Evolutionary conservation across 2,888 invertebrate genomes (phyloP), one percentile per base, ranked within the genome.

Genomic region (Zhengitettix transpicula): DNA sequence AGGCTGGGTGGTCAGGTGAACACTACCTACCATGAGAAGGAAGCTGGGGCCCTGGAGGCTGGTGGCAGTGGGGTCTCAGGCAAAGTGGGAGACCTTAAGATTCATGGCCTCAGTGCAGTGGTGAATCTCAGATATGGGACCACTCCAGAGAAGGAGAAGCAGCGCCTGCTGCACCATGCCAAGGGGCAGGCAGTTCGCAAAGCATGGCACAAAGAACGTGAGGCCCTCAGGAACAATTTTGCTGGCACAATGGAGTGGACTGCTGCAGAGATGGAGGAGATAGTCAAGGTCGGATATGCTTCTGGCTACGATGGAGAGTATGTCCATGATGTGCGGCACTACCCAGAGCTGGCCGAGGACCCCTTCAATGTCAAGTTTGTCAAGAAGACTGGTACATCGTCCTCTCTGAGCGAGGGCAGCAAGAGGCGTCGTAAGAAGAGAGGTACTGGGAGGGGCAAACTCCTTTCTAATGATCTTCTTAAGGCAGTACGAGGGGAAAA

Each of bases 121-220:
- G 85, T 97, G 65, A 95, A 95, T 71, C 76, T 97, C 64, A 82
- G 95, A n/a, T 96, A 96, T 70, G 97, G 97, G 53, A 93, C 95
- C 15, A 91, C 87, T 7, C 83, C 89, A 11, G 90, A 90, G 66
- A 85, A 92, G 67, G 96, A 97, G 73, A 85, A 88, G 66, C 89
- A 90, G 70, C 79, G 95, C 51, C 77, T 96, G 61, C 76, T 96
- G 70, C 91, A 91, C 69, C 95, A 96, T 72, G 95, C 95, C 56
- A 91, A 89, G 69, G 75, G 86, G 10, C 82, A 87, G 40, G 94
- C 95, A 0, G 83, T 92, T 55, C 81, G 89, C 52, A 92, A 92
- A 72, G 93, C 96, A 53, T 96, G 96, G 96, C 87, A 89, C 68
- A 81, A 90, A 61, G 95, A 96, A 72, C 86, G 89, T 63, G 93